phyloP scores from a whole-genome alignment of 2,113 vertebrate species.

The Glareola pratincola region DNA sequence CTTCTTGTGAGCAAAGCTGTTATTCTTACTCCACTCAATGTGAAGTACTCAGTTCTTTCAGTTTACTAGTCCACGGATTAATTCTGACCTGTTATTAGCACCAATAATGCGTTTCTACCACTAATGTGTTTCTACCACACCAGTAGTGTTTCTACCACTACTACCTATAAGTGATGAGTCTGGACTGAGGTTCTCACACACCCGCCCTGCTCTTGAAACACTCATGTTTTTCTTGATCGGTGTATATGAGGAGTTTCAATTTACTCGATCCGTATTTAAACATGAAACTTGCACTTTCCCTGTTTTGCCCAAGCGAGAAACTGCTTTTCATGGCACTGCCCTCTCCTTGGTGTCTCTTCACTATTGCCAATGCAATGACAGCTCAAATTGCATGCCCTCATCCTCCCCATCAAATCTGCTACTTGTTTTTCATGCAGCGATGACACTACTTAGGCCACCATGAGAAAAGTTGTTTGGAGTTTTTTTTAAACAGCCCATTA shows the following conservation, averaged over 20 bases:
- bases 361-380: background rate
- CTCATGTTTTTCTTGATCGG: background rate
- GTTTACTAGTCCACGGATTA: background rate
- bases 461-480: background rate
- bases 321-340: background rate
- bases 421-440: background rate
- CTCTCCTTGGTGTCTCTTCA: background rate
- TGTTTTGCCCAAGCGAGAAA: background rate
- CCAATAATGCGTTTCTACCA: fast-evolving
- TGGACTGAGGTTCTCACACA: background rate
- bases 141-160: background rate
- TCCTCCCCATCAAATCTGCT: background rate
- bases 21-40: background rate
- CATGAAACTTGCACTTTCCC: background rate
- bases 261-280: background rate
- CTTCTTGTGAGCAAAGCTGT: background rate
- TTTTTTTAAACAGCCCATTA: background rate
- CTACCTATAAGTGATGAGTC: background rate
- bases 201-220: background rate
- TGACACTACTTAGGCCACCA: background rate
- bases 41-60: background rate
- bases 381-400: background rate
- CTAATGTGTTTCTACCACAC: too few species aligned
- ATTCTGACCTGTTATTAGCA: background rate
- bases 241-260: background rate